These are phyloP conservation scores for Orius laevigatus DNA, from an alignment of 1,140 invertebrate genomes.

Conservation along the genomic window DNA sequence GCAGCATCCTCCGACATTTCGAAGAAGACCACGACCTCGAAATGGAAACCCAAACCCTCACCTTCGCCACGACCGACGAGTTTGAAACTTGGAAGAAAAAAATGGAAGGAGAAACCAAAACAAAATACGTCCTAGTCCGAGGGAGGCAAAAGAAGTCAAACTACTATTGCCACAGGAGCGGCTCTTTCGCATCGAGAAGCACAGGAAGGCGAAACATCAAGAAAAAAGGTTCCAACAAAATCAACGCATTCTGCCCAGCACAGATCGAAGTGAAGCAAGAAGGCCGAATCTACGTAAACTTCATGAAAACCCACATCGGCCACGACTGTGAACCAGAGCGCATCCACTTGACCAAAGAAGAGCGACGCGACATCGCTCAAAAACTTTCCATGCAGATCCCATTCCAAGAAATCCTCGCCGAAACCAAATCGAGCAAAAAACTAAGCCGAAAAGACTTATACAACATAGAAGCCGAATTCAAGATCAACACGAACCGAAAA, in stretches of 20 bases:
- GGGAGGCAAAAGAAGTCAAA: too few relatives aligned
- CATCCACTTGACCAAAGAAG: background rate
- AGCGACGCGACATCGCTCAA: background rate
- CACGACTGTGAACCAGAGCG: background rate
- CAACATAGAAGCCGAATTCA: background rate
- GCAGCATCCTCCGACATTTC: too few relatives aligned
- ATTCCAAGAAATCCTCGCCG: background rate
- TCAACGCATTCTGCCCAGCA: slow-evolving; percentile 3
- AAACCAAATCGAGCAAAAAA: background rate
- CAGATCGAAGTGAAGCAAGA: background rate
- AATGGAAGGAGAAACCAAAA: too few relatives aligned
- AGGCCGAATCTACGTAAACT: background rate
- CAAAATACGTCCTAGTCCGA: too few relatives aligned
- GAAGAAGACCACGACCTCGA: too few relatives aligned
- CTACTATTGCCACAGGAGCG: too few relatives aligned
- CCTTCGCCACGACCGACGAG: too few relatives aligned
- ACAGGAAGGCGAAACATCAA: slow-evolving; percentile 2
- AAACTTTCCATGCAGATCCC: slow-evolving; percentile 1
- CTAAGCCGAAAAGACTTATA: background rate
- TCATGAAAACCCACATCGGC: slow-evolving; percentile 1
- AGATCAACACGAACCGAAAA: background rate
- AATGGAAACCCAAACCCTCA: too few relatives aligned
- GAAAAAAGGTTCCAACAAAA: slow-evolving; percentile 5
- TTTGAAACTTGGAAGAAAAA: too few relatives aligned
- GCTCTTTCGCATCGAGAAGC: too few relatives aligned